Conservation (phyloP, 2,113 vertebrate genomes). For the Proteles cristata region DNA sequence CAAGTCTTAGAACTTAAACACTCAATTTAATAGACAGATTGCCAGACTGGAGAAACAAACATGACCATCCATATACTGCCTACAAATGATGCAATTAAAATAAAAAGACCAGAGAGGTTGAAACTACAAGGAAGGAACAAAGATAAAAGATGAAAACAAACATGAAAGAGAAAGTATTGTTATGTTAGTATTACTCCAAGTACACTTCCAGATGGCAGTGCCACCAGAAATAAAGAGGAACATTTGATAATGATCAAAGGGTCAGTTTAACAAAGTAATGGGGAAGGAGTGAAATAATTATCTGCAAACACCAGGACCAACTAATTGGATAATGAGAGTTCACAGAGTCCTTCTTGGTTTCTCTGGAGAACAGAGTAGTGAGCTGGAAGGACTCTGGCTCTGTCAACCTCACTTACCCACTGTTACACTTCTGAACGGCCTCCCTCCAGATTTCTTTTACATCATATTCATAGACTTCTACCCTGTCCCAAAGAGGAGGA, state of each 20-base stretch:
- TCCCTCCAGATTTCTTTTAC: not conserved
- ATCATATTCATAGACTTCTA: not conserved
- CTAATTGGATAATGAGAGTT: not conserved
- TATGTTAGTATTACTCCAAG: not conserved
- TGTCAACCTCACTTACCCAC: not conserved
- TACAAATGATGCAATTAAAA: not conserved
- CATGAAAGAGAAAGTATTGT: not conserved
- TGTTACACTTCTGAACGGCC: not conserved
- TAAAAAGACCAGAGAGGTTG: not conserved
- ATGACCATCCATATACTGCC: not conserved
- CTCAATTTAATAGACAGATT: not conserved
- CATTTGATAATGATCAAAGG: not conserved
- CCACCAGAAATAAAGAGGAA: not conserved
- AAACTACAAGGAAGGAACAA: not conserved
- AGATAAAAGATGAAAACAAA: not conserved
- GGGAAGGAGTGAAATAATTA: not conserved
- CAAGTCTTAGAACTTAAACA: not conserved
- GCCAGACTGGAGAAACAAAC: not conserved
- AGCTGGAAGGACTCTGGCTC: not conserved
- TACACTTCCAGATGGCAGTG: not conserved
- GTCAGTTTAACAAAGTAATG: not conserved
- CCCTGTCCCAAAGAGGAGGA: not conserved
- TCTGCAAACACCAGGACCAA: not conserved
- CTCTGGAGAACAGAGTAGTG: not conserved
- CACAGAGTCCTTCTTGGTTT: not conserved